A percentile compares a stretch with the other conserved stretches of the same genome.
These are phyloP conservation scores for Mayetiola destructor DNA, from an alignment of 2,888 invertebrate species.

Conservation along the genomic window DNA sequence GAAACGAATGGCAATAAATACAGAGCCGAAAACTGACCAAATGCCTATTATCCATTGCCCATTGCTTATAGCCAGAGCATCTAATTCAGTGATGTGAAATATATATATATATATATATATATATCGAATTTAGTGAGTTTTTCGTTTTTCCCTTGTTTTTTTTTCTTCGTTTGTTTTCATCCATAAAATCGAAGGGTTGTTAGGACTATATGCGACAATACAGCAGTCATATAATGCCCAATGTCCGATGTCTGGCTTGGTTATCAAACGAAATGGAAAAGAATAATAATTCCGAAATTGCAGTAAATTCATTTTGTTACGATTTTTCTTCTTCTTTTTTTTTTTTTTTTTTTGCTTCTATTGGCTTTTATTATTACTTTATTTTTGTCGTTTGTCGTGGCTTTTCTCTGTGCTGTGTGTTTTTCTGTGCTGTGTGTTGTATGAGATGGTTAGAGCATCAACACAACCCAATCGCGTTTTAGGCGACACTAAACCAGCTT, in stretches of 20 bases:
- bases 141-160: too few species aligned
- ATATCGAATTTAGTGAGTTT: too few species aligned
- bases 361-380: background rate
- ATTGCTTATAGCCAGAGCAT: background rate
- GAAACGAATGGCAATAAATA: background rate
- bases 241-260: background rate
- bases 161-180: too few species aligned
- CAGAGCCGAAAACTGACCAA: background rate
- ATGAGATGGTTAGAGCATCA: too few species aligned
- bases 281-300: background rate
- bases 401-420: too few species aligned
- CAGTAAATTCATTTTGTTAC: background rate
- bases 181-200: conserved; percentile 12
- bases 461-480: too few species aligned
- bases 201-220: conserved; percentile 6
- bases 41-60: background rate
- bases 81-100: background rate
- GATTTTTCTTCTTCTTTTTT: background rate
- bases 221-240: background rate
- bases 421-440: too few species aligned
- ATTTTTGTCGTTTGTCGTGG: too few species aligned
- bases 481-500: too few species aligned
- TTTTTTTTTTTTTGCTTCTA: background rate
- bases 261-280: background rate
- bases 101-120: too few species aligned